Evolutionary conservation across 2,888 invertebrate genomes (phyloP).

Genomic region (Pharmacophagus antenor): DNA sequence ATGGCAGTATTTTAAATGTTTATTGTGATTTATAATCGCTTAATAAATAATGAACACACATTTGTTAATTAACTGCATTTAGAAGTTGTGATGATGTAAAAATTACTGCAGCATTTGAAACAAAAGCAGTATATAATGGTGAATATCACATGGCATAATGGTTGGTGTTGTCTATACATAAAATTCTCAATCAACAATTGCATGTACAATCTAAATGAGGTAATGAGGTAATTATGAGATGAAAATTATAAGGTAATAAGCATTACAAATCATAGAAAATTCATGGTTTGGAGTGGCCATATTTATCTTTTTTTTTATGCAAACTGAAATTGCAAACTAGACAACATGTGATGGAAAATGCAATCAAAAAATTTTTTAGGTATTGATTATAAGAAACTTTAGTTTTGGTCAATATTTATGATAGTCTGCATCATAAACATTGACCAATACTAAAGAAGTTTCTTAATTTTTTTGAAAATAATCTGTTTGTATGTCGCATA

Average conservation of each 20-base stretch:
- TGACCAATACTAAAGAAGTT: no score
- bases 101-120: slow-evolving; percentile 8
- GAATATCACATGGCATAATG: slow-evolving; percentile 5
- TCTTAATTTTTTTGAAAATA: no score
- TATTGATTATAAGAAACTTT: no score
- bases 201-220: slow-evolving; percentile 1
- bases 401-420: no score
- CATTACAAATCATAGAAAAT: no score
- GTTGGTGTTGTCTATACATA: slow-evolving; percentile 11
- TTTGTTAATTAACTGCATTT: neutral
- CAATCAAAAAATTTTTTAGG: no score
- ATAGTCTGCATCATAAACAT: no score
- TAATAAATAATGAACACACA: neutral
- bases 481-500: no score
- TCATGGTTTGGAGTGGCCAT: no score
- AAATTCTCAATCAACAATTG: slow-evolving; percentile 20
- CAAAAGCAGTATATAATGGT: slow-evolving; percentile 8
- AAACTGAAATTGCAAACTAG: no score
- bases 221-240: slow-evolving; percentile 14
- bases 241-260: slow-evolving; percentile 2
- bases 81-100: slow-evolving; percentile 9
- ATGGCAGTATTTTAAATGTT: neutral
- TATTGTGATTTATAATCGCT: neutral
- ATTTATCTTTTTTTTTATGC: no score
- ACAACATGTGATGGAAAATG: no score